Conservation (phyloP, 2,888 invertebrate species). For the Drosophila testacea region DNA sequence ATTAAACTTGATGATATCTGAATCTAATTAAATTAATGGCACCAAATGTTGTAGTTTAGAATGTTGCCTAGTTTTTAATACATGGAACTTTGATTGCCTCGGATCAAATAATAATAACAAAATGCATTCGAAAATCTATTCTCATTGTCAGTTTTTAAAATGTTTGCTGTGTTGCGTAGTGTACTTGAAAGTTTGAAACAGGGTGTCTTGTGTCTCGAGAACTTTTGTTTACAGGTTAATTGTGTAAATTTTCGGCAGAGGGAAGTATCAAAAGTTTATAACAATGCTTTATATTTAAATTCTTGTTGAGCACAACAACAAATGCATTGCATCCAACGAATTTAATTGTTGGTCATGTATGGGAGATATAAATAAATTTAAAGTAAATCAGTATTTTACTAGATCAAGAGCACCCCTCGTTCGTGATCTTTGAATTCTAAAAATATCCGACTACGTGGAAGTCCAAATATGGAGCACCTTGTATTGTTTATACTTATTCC, state of each 20-base stretch:
- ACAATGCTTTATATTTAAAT: not conserved
- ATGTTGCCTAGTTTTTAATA: no score
- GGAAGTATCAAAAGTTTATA: not conserved
- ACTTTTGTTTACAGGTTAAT: no score
- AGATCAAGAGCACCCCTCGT: constrained; percentile 23
- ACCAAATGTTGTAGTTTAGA: no score
- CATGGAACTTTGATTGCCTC: no score
- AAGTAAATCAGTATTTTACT: not conserved
- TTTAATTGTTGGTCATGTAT: not conserved
- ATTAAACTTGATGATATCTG: no score
- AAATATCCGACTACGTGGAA: constrained; percentile 37
- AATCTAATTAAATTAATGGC: no score
- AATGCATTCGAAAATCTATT: no score
- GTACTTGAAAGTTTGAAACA: no score
- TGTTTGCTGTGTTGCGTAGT: no score
- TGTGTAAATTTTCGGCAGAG: not conserved
- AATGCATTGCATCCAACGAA: not conserved
- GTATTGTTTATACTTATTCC: constrained; percentile 6
- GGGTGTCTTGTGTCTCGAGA: no score
- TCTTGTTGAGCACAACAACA: not conserved
- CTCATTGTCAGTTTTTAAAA: no score
- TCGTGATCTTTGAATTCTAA: constrained; percentile 22
- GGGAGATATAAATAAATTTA: not conserved
- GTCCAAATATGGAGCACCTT: constrained; percentile 21
- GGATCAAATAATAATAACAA: no score